These are phyloP conservation scores for Semicossyphus pulcher DNA, from an alignment of 2,113 vertebrate genomes.

Conservation along the genomic window DNA sequence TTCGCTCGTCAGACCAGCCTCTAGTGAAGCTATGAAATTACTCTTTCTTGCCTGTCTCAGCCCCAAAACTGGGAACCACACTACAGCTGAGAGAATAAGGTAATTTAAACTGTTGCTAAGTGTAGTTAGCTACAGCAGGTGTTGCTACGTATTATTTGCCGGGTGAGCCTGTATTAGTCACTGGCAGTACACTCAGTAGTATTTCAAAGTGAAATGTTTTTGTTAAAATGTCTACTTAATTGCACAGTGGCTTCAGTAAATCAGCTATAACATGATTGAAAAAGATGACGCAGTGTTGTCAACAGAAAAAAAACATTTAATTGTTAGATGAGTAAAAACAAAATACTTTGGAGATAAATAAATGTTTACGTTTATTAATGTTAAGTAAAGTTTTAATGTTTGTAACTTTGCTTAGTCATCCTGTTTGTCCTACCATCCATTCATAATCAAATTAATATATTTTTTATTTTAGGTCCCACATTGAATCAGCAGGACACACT, in stretches of 20 bases:
- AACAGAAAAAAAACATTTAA: too few relatives aligned
- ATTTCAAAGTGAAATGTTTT: not conserved
- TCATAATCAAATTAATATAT: not conserved
- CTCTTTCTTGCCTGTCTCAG: slow-evolving; percentile 89
- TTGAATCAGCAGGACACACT: slow-evolving; percentile 88
- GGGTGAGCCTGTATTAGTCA: not conserved
- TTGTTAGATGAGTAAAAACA: not conserved
- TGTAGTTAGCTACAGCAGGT: not conserved
- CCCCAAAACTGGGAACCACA: slow-evolving; percentile 90
- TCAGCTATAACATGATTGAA: not conserved
- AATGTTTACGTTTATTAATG: too few relatives aligned
- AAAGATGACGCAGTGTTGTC: too few relatives aligned
- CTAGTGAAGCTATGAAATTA: slow-evolving; percentile 84
- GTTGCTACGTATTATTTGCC: not conserved
- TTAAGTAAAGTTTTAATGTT: not conserved
- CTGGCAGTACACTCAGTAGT: not conserved
- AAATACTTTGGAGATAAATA: not conserved
- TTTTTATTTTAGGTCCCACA: slow-evolving; percentile 83
- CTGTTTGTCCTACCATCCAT: not conserved
- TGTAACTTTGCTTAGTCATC: not conserved
- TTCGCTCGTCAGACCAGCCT: not conserved
- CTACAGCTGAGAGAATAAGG: slow-evolving; percentile 91
- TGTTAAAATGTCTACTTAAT: not conserved
- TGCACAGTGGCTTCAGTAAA: not conserved
- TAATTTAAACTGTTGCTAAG: slow-evolving; percentile 65